A percentile compares a stretch with the other conserved stretches of the same genome.
These are phyloP conservation scores for Acrocephalus arundinaceus DNA, from an alignment of 2,113 vertebrate species.

Conservation along the genomic window DNA sequence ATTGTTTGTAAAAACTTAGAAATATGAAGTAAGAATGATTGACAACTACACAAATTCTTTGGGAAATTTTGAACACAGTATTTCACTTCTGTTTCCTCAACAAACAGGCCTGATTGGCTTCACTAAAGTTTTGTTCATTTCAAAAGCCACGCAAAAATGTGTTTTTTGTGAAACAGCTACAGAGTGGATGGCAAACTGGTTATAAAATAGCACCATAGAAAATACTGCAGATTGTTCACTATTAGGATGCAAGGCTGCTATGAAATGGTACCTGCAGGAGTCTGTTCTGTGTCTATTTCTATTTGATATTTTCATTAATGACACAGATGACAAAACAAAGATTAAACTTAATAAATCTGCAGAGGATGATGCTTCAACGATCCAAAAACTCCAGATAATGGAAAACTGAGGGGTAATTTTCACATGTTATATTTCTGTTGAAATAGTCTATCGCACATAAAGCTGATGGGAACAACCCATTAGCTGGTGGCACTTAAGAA, in stretches of 20 bases:
- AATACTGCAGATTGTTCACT: background rate
- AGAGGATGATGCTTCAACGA: background rate
- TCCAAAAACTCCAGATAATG: background rate
- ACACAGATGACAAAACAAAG: background rate
- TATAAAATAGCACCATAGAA: background rate
- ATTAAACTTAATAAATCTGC: background rate
- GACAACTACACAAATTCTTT: background rate
- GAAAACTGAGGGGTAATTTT: background rate
- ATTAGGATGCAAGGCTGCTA: background rate
- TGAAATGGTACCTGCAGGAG: background rate
- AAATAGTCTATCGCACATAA: background rate
- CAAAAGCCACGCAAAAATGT: background rate
- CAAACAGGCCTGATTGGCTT: background rate
- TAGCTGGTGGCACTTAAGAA: background rate
- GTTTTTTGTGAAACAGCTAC: background rate
- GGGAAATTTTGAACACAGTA: background rate
- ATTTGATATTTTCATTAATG: background rate
- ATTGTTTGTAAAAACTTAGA: background rate
- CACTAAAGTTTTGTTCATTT: background rate
- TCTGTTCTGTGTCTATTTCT: background rate
- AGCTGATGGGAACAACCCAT: background rate
- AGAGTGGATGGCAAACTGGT: background rate
- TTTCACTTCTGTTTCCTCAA: background rate
- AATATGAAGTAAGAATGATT: background rate
- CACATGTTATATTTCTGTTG: rapidly evolving